A percentile compares a stretch with the other conserved stretches of the same genome.
phyloP scores from a whole-genome alignment of 2,888 invertebrate species.

The Argyresthia goedartella region DNA sequence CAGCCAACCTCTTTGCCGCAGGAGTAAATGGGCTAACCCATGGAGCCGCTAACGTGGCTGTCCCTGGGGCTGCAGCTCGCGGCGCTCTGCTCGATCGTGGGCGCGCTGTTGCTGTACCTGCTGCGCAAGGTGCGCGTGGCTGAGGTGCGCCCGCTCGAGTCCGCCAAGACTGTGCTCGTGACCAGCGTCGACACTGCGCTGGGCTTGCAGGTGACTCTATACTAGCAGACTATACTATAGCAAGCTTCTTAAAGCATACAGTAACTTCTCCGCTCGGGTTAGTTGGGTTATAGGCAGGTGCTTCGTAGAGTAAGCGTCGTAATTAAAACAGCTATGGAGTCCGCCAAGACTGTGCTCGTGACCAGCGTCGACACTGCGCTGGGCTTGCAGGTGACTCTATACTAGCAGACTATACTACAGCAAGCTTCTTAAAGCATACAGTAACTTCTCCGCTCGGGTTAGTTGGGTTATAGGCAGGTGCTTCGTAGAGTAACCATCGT shows the following conservation, averaged over 20 bases:
- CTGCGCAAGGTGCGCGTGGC: slow-evolving; percentile 79
- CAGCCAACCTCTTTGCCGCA: slow-evolving; percentile 27
- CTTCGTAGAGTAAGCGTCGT: slow-evolving; percentile 79
- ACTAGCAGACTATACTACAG: too few species aligned
- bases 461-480: too few species aligned
- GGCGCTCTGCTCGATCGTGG: slow-evolving; percentile 85
- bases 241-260: not conserved
- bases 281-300: too few species aligned
- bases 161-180: slow-evolving; percentile 81
- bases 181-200: slow-evolving; percentile 86
- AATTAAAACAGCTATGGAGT: slow-evolving; percentile 68
- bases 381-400: slow-evolving; percentile 75
- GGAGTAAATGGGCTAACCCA: slow-evolving; percentile 28
- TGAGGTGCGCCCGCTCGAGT: slow-evolving; percentile 69
- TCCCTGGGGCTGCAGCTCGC: slow-evolving; percentile 85
- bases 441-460: too few species aligned
- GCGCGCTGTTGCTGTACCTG: slow-evolving; percentile 83
- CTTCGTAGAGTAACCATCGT: slow-evolving; percentile 79
- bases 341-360: slow-evolving; percentile 81
- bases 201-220: slow-evolving; percentile 75
- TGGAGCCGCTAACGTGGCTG: slow-evolving; percentile 87
- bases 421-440: not conserved
- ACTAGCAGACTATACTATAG: too few species aligned
- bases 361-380: slow-evolving; percentile 86
- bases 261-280: too few species aligned